Evolutionary conservation across 1,140 invertebrate genomes (phyloP).

Genomic region (Elysia chlorotica): DNA sequence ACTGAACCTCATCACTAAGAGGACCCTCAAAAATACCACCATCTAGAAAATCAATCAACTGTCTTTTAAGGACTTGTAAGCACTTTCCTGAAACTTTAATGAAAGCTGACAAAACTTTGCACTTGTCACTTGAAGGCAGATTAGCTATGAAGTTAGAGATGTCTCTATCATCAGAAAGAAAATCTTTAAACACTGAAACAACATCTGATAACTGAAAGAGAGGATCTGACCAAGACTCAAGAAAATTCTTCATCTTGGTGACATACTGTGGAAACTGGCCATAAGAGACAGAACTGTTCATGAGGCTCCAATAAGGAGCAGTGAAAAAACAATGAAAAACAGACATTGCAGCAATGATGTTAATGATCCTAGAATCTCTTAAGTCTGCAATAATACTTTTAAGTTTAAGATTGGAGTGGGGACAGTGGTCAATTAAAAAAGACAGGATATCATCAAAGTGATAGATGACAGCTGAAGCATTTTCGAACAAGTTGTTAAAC

Average conservation of each 20-base stretch:
- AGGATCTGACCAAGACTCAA: not conserved
- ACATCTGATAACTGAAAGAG: no score
- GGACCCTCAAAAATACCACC: slow-evolving; percentile 16
- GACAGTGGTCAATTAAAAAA: slow-evolving; percentile 17
- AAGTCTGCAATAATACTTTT: slow-evolving; percentile 21
- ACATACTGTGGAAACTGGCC: slow-evolving; percentile 1
- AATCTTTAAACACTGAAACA: slow-evolving; percentile 2
- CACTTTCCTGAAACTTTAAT: slow-evolving; percentile 6
- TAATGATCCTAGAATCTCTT: not conserved
- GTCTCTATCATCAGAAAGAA: not conserved
- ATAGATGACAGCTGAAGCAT: slow-evolving; percentile 14
- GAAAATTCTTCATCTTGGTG: slow-evolving; percentile 1
- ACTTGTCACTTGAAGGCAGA: not conserved
- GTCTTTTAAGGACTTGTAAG: slow-evolving; percentile 14
- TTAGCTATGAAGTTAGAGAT: not conserved
- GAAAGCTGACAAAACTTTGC: not conserved
- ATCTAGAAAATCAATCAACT: slow-evolving; percentile 24
- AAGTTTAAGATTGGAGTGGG: slow-evolving; percentile 23
- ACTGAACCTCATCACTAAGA: not conserved
- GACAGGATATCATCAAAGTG: slow-evolving; percentile 19
- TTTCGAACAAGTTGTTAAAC: slow-evolving; percentile 30
- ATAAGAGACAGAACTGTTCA: slow-evolving; percentile 2
- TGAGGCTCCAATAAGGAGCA: slow-evolving; percentile 16
- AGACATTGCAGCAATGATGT: not conserved
- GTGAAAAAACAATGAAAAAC: not conserved